Evolutionary conservation across 2,113 vertebrate species (phyloP), one percentile per base, ranked within the genome.

Genomic region (Platichthys flesus): DNA sequence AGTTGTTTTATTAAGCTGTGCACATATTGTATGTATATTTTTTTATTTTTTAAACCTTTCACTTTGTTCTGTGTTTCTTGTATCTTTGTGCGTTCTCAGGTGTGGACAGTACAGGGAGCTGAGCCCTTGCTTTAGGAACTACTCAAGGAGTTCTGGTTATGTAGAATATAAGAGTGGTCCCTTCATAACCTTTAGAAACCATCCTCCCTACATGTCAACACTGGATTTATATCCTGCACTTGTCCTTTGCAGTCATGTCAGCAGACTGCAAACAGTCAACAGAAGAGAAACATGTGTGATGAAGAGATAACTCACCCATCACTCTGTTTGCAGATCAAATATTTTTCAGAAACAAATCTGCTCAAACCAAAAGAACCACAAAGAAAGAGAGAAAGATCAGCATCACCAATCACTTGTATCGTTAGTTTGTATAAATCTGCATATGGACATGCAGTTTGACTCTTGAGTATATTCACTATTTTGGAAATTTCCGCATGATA

Each of bases 101-200:
- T 90, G 75, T 88, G 78, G 76, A 82, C 79, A 87, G 80, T 84
- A 87, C 91, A 90, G 89, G 87, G 82, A 89, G 65, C 74, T 84
- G 54, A 78, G 78, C 83, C 57, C 51, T 74, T 82, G 70, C 67
- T 71, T 85, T 74, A 67, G 60, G 58, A 84, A 78, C 79, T 71
- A 79, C 81, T 85, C 76, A 78, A 76, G 70, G 78, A 86, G 80
- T 70, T 66, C 59, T 54, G n/a, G 9, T 67, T 61, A 70, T 62
- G 28, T 64, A 66, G 31, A 52, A 40, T 74, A 54, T 67, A 74
- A 55, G 67, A 71, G 40, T 55, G 52, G 28, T 61, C 42, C 60
- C 14, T 23, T 20, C 35, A 26, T 64, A 15, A n/a, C 71, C 73
- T 65, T 55, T 37, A 57, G 37, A 73, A 74, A 62, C 56, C 71